phyloP scores from a whole-genome alignment of 2,888 invertebrate genomes.

The Merodon equestris region DNA sequence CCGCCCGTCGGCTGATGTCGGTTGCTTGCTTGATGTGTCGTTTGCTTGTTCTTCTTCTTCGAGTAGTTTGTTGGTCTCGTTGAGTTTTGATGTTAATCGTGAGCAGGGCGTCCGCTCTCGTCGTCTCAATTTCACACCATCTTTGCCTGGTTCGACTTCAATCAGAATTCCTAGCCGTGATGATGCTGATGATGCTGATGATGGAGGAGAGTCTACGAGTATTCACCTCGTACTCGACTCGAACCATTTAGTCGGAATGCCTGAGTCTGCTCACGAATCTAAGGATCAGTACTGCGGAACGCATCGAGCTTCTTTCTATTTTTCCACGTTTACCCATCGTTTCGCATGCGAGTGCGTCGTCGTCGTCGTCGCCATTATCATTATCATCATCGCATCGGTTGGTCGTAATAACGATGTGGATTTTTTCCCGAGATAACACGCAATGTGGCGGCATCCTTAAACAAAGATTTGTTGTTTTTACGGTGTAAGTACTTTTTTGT shows the following conservation, averaged over 20 bases:
- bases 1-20: constrained; percentile 12
- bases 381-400: constrained; percentile 18
- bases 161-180: not conserved
- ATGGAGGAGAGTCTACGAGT: not conserved
- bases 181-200: not conserved
- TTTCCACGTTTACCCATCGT: too few species aligned
- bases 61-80: constrained; percentile 44
- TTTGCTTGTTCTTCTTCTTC: not conserved
- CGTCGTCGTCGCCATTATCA: constrained; percentile 11
- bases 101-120: constrained; percentile 24
- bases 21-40: constrained; percentile 4
- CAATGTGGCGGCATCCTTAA: constrained; percentile 70
- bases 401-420: constrained; percentile 71
- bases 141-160: constrained; percentile 47
- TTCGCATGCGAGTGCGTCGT: too few species aligned
- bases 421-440: constrained; percentile 70
- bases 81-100: constrained; percentile 68
- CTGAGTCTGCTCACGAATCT: constrained; percentile 31
- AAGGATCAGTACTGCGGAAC: constrained; percentile 1
- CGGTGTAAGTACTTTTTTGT: constrained; percentile 68
- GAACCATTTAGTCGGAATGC: constrained; percentile 28
- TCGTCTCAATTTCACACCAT: constrained; percentile 63
- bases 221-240: too few species aligned
- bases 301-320: not conserved
- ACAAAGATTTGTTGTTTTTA: constrained; percentile 71